These are phyloP conservation scores for Pollenia griseotomentosa DNA, from an alignment of 2,888 invertebrate genomes.

Conservation along the genomic window DNA sequence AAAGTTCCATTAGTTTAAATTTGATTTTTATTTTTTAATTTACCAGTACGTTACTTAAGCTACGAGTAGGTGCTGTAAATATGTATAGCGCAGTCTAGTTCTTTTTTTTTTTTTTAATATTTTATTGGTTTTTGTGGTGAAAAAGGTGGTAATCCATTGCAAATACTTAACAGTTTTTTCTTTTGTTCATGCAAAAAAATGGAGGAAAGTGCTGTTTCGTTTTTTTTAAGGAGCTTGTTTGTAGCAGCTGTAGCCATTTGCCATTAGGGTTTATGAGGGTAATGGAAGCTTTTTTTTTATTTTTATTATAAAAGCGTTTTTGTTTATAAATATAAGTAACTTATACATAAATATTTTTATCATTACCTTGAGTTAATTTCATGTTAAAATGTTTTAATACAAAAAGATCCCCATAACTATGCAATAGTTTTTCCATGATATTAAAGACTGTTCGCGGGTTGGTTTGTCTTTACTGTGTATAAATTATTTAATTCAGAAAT, in stretches of 20 bases:
- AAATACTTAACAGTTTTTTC: slow-evolving; percentile 1
- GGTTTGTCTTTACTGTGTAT: too few species aligned
- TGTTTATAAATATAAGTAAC: too few species aligned
- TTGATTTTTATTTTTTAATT: background rate
- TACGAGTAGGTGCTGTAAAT: background rate
- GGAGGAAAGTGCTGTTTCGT: background rate
- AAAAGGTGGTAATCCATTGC: background rate
- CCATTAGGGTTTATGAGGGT: background rate
- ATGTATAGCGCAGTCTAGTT: slow-evolving; percentile 23
- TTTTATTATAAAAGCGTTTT: background rate
- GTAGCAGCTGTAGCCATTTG: slow-evolving; percentile 15
- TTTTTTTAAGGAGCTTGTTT: background rate
- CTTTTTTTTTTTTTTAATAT: background rate
- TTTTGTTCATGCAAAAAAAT: background rate
- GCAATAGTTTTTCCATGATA: too few species aligned
- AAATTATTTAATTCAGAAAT: too few species aligned
- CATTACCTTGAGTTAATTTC: background rate
- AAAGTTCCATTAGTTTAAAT: background rate
- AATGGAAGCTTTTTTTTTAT: background rate
- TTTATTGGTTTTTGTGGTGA: slow-evolving; percentile 22
- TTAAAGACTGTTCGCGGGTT: too few species aligned
- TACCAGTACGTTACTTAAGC: background rate
- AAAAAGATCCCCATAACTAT: too few species aligned
- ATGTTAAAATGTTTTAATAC: too few species aligned
- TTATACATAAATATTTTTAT: background rate